Conservation (phyloP, 2,888 invertebrate species). For the Acanthoscelides obtectus region DNA sequence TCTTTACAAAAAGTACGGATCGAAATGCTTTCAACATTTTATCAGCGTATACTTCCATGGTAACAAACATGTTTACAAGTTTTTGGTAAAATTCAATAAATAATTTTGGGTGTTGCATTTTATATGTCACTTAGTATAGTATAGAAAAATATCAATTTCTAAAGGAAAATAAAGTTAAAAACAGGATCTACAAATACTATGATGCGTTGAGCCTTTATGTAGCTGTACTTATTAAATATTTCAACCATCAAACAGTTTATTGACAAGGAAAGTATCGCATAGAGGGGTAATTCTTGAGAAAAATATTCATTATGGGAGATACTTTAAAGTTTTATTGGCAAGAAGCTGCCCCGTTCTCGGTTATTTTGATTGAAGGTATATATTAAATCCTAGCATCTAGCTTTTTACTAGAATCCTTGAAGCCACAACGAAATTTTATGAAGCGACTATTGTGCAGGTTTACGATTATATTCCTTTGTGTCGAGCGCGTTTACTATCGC, state of each 20-base stretch:
- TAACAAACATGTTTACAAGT: too few relatives aligned
- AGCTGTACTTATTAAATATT: not conserved
- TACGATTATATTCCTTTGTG: not conserved
- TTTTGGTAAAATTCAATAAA: too few relatives aligned
- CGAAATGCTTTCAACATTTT: too few relatives aligned
- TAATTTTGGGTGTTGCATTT: too few relatives aligned
- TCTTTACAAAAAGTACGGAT: too few relatives aligned
- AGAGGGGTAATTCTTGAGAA: not conserved
- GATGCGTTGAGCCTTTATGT: not conserved
- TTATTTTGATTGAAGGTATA: not conserved
- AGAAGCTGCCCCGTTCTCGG: not conserved
- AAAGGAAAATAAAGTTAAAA: too few relatives aligned
- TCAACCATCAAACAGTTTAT: not conserved
- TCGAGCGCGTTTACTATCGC: not conserved
- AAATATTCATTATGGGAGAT: not conserved
- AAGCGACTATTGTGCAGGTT: not conserved
- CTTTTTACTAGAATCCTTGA: not conserved
- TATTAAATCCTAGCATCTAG: not conserved
- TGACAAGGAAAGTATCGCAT: not conserved
- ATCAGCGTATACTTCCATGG: too few relatives aligned
- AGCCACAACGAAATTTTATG: not conserved
- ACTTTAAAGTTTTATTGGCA: not conserved
- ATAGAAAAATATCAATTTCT: too few relatives aligned
- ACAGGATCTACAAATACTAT: too few relatives aligned
- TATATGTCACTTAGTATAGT: too few relatives aligned